Evolutionary conservation across 2,888 invertebrate species (phyloP), one percentile per base, ranked within the genome.

Genomic region (Coenonympha glycerion): DNA sequence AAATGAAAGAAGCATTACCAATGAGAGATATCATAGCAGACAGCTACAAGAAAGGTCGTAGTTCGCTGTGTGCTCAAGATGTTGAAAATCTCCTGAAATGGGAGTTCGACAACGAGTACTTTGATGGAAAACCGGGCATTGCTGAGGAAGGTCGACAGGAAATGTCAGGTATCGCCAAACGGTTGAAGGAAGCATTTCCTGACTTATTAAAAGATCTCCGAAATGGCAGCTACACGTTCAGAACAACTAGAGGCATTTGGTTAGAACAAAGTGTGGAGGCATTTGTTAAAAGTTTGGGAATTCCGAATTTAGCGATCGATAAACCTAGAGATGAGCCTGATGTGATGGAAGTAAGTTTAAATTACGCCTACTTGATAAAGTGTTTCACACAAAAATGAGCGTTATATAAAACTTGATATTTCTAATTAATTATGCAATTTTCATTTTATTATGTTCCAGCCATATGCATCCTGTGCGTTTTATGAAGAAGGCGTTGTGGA

Each of bases 191-290:
- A 56, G 72, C 76, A 5, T 83, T 76, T 47, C 71, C 81, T 8
- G 63, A 66, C 55, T 62, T 94, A 49, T 75, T 86, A 39, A 79
- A 59, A 28, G 79, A 81, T 26, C 88, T 90, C 49, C 74, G 77
- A 31, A 73, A 82, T 56, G 72, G 73, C 44, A 73, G 87, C 55
- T 84, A 80, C 42, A 68, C 89, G 84, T 90, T 93, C 68, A 88
- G 89, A 37, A 79, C 90, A 50, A 89, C 90, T 0, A 72, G 79
- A 40, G 88, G 85, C 2, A 79, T 88, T 58, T 83, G 90, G 60
- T 89, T 91, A 6, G 76, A 78, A 56, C 87, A 88, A 18, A 92
- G 92, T 65, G 90, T 90, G 47, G 83, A 87, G 56, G 89, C 89
- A 1, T 93, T 92, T 62, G 79, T 89, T 28, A 84, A 89, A 55